A percentile compares a stretch with the other conserved stretches of the same genome.
phyloP scores from a whole-genome alignment of 2,113 vertebrate genomes.

The Stegostoma tigrinum region DNA sequence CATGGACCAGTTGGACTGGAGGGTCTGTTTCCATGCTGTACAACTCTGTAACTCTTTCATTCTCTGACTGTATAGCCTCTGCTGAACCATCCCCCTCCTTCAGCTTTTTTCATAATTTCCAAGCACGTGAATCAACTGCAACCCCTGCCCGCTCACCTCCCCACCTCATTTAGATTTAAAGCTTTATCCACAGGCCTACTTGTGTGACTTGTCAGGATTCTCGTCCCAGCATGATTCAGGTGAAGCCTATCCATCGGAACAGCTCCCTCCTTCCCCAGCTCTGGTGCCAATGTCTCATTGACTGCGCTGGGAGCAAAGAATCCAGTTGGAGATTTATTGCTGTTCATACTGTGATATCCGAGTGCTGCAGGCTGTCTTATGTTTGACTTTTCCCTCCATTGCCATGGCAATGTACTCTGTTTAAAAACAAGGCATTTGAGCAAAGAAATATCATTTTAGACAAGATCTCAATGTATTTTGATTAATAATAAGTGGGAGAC shows the following conservation, averaged over 20 bases:
- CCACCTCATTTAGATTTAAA: neutral
- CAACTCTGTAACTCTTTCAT: no score
- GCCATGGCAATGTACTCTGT: neutral
- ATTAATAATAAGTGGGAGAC: neutral
- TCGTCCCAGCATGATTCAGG: no score
- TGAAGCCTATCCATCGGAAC: neutral
- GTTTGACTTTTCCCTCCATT: conserved; percentile 20
- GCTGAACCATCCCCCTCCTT: no score
- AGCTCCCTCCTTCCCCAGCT: no score
- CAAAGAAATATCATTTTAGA: neutral
- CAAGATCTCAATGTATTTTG: neutral
- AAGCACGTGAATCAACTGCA: neutral
- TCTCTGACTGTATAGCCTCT: no score
- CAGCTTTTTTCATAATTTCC: no score
- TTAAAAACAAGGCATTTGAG: neutral
- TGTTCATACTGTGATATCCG: neutral
- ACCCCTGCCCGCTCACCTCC: neutral
- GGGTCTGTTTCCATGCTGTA: no score
- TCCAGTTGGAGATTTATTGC: neutral
- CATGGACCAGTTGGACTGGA: no score
- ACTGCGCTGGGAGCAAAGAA: neutral
- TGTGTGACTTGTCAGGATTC: no score
- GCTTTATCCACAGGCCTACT: no score
- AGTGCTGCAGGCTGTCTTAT: neutral
- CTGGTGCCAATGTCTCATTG: neutral